Base-by-base conservation (phyloP, 2,888 invertebrate genomes). In the Dryadula phaetusa region DNA sequence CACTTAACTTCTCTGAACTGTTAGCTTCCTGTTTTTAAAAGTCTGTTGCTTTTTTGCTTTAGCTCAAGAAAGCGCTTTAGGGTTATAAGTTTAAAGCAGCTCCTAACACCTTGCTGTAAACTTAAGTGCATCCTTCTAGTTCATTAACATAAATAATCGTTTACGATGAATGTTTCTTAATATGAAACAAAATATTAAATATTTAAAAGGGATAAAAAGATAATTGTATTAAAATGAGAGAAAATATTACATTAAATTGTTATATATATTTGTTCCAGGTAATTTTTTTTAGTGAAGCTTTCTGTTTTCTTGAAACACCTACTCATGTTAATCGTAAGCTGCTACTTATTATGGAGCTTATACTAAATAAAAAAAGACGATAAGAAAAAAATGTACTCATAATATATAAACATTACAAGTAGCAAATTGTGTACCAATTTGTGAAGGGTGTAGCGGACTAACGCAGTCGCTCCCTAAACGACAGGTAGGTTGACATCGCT, bases 1-100 rank as follows among this genome's bases (percentile, higher is more conserved):
- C 84, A 90, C 90, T 92, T 88, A 91, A 90, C 87, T 88, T 87
- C 82, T 82, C 81, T 81, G 86, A 86, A 90, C 86, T 88, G 89
- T 88, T 90, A 83, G 87, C 87, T 91, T 90, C 86, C 87, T 87
- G 88, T 89, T 91, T 88, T 88, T 81, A 87, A 87, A 88, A 87
- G 81, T 86, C 78, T 77, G 81, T 78, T 79, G 82, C 81, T 85
- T 90, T 90, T 87, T 89, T 86, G 79, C 82, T 83, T 71, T 74
- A 75, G 78, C 79, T 79, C 79, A 82, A 84, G 82, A 83, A 85
- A 83, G 81, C 86, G 86, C 85, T 87, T 79, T 82, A 80, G 84
- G 85, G 85, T 86, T 87, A 84, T 81, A 85, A 88, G 85, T 90
- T 90, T 82, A 82, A 84, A 90, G 86, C 86, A 86, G 87, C 88